These are phyloP conservation scores for Platysternon megacephalum DNA, from an alignment of 2,113 vertebrate species.

Conservation along the genomic window DNA sequence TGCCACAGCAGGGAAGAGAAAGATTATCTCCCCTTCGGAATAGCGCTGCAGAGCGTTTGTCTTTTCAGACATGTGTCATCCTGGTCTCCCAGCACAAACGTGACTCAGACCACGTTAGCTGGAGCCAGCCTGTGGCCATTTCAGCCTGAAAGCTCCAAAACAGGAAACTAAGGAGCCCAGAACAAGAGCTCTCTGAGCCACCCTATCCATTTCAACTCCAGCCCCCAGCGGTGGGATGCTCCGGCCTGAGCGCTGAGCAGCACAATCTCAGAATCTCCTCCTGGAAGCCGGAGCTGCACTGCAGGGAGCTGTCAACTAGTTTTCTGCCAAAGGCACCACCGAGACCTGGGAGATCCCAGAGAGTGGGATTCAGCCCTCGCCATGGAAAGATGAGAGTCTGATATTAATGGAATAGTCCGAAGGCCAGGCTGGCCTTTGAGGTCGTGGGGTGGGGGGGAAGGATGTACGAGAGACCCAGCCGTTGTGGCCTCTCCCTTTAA, in stretches of 20 bases:
- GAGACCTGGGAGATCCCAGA: fast-evolving
- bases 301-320: neutral
- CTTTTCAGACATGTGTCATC: neutral
- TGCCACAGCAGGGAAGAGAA: neutral
- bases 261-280: neutral
- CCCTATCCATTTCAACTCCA: neutral
- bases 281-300: neutral
- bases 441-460: neutral
- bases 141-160: neutral
- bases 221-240: no score
- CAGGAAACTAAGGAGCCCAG: neutral
- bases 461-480: neutral
- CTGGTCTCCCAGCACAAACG: neutral
- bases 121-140: neutral
- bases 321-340: neutral
- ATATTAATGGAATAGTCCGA: fast-evolving
- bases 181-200: fast-evolving
- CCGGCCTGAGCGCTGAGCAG: neutral
- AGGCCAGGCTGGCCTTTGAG: neutral
- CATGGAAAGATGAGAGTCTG: neutral
- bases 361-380: neutral
- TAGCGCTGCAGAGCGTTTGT: fast-evolving
- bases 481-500: neutral
- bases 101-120: neutral
- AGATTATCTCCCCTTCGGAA: fast-evolving